phyloP scores from a whole-genome alignment of 2,113 vertebrate genomes.

The Gavia stellata region DNA sequence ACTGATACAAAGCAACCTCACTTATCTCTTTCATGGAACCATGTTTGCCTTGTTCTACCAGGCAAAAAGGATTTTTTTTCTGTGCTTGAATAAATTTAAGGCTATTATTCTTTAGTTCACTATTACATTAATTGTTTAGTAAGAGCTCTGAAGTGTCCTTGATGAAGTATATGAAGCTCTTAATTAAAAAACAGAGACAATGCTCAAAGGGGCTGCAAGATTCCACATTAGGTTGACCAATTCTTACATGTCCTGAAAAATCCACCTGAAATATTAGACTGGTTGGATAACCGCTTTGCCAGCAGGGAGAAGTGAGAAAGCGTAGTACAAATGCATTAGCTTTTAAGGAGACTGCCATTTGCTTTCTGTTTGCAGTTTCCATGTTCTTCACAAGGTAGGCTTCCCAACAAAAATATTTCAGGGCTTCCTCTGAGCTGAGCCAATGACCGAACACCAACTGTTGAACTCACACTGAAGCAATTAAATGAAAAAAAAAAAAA shows the following conservation, averaged over 20 bases:
- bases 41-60: conserved; percentile 74
- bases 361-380: neutral
- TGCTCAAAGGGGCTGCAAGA: neutral
- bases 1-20: conserved; percentile 80
- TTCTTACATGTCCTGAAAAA: neutral
- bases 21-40: conserved; percentile 57
- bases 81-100: conserved; percentile 20
- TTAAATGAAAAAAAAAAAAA: neutral
- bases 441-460: neutral
- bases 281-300: neutral
- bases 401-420: neutral
- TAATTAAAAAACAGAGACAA: neutral
- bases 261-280: neutral
- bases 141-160: neutral
- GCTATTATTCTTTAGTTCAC: neutral
- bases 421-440: neutral
- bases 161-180: neutral
- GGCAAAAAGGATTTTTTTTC: conserved; percentile 57
- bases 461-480: neutral
- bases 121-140: neutral
- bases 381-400: neutral
- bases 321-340: neutral
- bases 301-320: neutral
- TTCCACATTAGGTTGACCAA: neutral
- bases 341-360: neutral